Evolutionary conservation across 2,797 vertebrate species (phyloP), one percentile per base, ranked within the genome.

Genomic region (Huso huso): DNA sequence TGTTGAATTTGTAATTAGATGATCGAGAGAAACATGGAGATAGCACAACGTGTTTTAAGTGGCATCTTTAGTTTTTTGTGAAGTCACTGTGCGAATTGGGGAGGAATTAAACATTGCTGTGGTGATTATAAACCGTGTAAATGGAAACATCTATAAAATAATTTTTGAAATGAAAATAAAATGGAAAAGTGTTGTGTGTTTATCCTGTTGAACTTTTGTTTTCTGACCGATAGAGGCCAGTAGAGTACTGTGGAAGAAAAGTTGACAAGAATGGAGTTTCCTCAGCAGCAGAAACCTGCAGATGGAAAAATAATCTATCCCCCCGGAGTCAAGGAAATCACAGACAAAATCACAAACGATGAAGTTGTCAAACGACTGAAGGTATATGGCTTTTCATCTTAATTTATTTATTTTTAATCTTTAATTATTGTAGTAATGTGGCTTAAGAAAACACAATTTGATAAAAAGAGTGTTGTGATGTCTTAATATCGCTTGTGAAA

Each of bases 151-250:
- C 37, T 37, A 37, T 37, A 37, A 57, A 84, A 71, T 76, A 68
- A 74, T 79, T 80, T 72, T 88, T 87, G 85, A 86, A 82, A 82
- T 70, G 79, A 80, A 80, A 76, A 88, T 90, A 90, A 83, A 83
- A 37, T 87, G 82, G 63, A 61, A 73, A 78, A 86, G 84, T 87
- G 77, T 70, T 76, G 78, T 82, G 77, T 83, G 82, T 86, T 87
- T 75, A 84, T 88, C 81, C 78, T 78, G 90, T 78, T 98, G 95
- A 96, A 96, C 91, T 96, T 94, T 93, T 94, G 92, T 95, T 96
- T 95, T 95, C 85, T 93, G 90, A 91, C 96, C 95, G 88, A 94
- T 95, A 99, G 96, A 96, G 96, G 96, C 94, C 96, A 93, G 94
- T 97, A 97, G 93, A 95, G 93, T 93, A 96, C 89, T 90, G 88